These are phyloP conservation scores for Linyphia triangularis DNA, from an alignment of 2,888 invertebrate species.

Conservation along the genomic window DNA sequence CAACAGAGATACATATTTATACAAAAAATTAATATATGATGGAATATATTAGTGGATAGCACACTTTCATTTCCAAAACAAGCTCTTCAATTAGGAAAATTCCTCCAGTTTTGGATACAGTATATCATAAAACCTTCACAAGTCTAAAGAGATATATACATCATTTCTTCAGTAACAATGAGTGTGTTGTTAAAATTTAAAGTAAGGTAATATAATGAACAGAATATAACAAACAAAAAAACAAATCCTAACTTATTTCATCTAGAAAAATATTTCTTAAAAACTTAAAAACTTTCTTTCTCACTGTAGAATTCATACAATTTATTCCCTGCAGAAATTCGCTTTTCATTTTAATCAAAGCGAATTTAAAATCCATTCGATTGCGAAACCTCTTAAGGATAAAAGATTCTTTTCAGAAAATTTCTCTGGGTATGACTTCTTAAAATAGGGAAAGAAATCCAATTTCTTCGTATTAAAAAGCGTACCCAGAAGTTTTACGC, in stretches of 20 bases:
- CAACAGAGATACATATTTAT: too few relatives aligned
- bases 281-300: neutral
- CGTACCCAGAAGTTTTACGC: conserved; percentile 14
- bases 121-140: too few relatives aligned
- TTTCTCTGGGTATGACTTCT: neutral
- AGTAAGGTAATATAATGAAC: too few relatives aligned
- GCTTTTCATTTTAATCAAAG: conserved; percentile 31
- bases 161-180: too few relatives aligned
- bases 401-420: conserved; percentile 15
- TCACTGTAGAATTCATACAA: neutral
- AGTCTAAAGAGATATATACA: too few relatives aligned
- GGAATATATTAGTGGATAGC: too few relatives aligned
- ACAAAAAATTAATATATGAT: too few relatives aligned
- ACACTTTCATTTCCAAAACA: too few relatives aligned
- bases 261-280: neutral
- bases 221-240: too few relatives aligned
- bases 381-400: neutral
- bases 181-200: too few relatives aligned
- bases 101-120: too few relatives aligned
- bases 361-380: conserved; percentile 18
- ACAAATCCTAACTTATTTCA: neutral
- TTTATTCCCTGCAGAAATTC: neutral
- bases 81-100: too few relatives aligned
- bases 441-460: neutral
- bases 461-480: neutral